These are phyloP conservation scores for Gambusia holbrooki DNA, from an alignment of 2,113 vertebrate genomes.

Conservation along the genomic window DNA sequence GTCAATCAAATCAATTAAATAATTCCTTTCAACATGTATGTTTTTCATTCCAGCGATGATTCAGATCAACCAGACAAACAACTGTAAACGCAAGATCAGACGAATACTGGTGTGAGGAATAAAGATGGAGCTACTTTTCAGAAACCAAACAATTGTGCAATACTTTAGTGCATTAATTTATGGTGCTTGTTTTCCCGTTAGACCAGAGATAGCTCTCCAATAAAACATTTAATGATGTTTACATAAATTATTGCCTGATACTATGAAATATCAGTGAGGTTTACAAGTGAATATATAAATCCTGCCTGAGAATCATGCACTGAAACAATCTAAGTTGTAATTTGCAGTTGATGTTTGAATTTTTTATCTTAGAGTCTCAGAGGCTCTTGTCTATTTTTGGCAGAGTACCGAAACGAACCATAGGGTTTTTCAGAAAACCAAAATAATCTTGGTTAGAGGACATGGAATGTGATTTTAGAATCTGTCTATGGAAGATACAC, in stretches of 20 bases:
- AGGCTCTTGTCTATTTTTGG: too few species aligned
- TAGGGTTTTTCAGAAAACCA: background rate
- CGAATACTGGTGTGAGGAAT: conserved; percentile 39
- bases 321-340: background rate
- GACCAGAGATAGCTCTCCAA: background rate
- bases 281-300: background rate
- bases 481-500: background rate
- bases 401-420: too few species aligned
- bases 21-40: background rate
- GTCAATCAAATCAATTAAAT: background rate
- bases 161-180: background rate
- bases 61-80: conserved; percentile 60
- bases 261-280: background rate
- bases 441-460: background rate
- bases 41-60: conserved; percentile 58
- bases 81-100: conserved; percentile 30
- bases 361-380: background rate
- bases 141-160: background rate
- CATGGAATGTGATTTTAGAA: background rate
- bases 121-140: background rate
- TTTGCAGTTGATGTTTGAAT: background rate
- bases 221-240: background rate
- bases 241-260: background rate
- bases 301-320: too few species aligned
- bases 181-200: background rate